Conservation (phyloP, 2,888 invertebrate genomes). For the Autographa gamma region DNA sequence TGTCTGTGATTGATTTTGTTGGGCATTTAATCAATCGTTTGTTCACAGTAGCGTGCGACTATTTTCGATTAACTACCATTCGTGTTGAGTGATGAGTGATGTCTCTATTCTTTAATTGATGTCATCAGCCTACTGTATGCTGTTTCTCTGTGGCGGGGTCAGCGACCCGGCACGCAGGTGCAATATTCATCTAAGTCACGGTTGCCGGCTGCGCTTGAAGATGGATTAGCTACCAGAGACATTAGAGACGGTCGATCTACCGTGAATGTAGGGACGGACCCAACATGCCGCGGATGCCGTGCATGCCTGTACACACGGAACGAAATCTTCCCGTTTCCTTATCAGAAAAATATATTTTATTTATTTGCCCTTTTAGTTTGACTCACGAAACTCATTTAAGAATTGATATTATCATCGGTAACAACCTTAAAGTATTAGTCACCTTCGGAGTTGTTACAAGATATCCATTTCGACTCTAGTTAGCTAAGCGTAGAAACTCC, state of each 20-base stretch:
- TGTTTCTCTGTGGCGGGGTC: constrained; percentile 46
- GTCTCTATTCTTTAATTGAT: constrained; percentile 26
- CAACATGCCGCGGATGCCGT: constrained; percentile 21
- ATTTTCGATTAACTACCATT: constrained; percentile 33
- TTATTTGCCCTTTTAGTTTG: too few relatives aligned
- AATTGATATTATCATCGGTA: not conserved
- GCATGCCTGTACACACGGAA: not conserved
- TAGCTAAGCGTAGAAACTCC: constrained; percentile 28
- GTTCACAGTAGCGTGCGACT: constrained; percentile 27
- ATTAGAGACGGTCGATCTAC: constrained; percentile 63
- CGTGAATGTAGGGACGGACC: constrained; percentile 41
- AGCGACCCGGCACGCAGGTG: constrained; percentile 69
- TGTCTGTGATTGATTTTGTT: constrained; percentile 19
- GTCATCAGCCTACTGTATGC: constrained; percentile 23
- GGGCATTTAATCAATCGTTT: constrained; percentile 12
- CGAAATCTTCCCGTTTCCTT: not conserved
- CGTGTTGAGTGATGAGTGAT: constrained; percentile 26
- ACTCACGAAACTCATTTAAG: not conserved
- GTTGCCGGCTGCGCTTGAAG: constrained; percentile 63
- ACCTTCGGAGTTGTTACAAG: not conserved
- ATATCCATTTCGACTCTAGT: constrained; percentile 29
- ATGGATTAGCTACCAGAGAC: constrained; percentile 71
- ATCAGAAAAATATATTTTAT: not conserved
- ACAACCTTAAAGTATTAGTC: not conserved
- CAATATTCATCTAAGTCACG: constrained; percentile 75